Conservation (phyloP, 2,888 invertebrate genomes). For the Hirtodrosophila duncani region DNA sequence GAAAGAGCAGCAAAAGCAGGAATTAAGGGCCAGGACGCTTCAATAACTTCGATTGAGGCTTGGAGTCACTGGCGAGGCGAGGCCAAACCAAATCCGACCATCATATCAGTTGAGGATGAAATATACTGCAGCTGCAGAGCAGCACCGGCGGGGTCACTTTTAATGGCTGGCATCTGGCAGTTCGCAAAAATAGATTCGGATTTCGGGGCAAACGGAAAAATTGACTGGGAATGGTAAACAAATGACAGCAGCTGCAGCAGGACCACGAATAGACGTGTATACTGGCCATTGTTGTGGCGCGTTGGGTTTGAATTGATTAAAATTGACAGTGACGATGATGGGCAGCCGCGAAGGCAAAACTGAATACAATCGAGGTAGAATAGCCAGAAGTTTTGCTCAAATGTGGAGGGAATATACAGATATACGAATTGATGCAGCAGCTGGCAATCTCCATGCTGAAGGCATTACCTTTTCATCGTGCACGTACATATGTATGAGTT, state of each 20-base stretch:
- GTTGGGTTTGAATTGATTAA: constrained; percentile 56
- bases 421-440: constrained; percentile 12
- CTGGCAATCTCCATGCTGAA: not conserved
- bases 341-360: constrained; percentile 13
- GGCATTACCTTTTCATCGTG: no score
- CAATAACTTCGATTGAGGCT: no score
- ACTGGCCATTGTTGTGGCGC: constrained; percentile 10
- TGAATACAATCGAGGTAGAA: constrained; percentile 5
- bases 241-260: not conserved
- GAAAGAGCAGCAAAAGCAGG: no score
- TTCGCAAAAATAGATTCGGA: no score
- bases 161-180: constrained; percentile 5
- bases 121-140: no score
- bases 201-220: not conserved
- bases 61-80: no score
- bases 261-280: no score
- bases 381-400: constrained; percentile 14
- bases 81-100: no score
- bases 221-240: not conserved
- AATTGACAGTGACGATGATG: constrained; percentile 46
- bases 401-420: constrained; percentile 5
- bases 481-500: constrained; percentile 4
- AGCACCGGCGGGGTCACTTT: no score
- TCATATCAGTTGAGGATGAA: no score
- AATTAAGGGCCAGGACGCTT: no score